Evolutionary conservation across 2,113 vertebrate species (phyloP), one percentile per base, ranked within the genome.

Genomic region (Ardeotis arabs): DNA sequence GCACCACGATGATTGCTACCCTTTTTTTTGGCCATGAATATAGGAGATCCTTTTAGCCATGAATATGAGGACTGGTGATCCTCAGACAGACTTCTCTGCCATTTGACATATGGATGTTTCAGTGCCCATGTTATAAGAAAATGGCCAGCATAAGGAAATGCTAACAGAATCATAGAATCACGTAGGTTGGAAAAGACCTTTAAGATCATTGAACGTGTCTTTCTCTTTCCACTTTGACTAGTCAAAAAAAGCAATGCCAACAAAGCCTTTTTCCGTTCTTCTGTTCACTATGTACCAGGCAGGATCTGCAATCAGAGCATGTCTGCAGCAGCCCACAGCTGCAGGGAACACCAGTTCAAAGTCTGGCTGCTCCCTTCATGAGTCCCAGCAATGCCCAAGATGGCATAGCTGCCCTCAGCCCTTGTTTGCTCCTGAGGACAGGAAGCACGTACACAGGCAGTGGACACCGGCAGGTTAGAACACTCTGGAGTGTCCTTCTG

Each of bases 391-490:
- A 41, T 12, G 37, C 14, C 22, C 1, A 1, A 41, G n/a, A 31
- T 18, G 24, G 17, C 21, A 52, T 3, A 23, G 44, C 14, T 70
- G 50, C 9, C 21, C 45, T 47, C 49, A 58, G 50, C 21, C 9
- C 4, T 15, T 39, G 13, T 41, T 45, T 60, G 55, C 12, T 77
- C 53, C 56, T 39, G 29, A 73, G 50, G 25, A 64, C 28, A 29
- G 33, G 12, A 69, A 68, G 35, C 2, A 47, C 0, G 0, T 29
- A 21, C 3, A 14, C 6, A 3, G 25, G 59, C n/a, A 44, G 45
- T 4, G 21, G 15, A 47, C 28, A 25, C 16, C 1, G 3, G 8
- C 0, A 0, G 4, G 21, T 75, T 37, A 35, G 14, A 72, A 50
- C 31, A 29, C 6, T 10, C 21, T 44, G 23, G 8, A n/a, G 8